Conservation (phyloP, 2,888 invertebrate genomes). For the Meiosimyza platycephala region DNA sequence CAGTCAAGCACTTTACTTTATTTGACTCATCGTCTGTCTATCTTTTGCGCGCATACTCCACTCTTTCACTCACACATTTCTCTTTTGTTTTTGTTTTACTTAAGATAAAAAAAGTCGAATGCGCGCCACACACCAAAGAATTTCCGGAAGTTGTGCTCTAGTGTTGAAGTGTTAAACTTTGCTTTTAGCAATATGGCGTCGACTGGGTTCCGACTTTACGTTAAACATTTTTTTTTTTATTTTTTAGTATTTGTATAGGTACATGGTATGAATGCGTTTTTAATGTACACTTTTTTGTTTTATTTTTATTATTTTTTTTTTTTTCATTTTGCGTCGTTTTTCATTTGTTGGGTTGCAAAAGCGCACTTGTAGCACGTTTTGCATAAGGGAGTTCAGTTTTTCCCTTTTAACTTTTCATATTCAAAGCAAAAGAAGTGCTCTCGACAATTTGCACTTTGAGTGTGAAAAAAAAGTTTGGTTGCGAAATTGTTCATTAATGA, state of each 20-base stretch:
- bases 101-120: background rate
- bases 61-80: background rate
- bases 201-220: background rate
- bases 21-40: background rate
- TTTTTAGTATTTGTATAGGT: too few relatives aligned
- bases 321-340: background rate
- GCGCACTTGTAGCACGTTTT: slow-evolving; percentile 18
- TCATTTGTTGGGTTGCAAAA: background rate
- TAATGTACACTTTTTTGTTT: slow-evolving; percentile 8
- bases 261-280: too few relatives aligned
- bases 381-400: too few relatives aligned
- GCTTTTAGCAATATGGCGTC: slow-evolving; percentile 35
- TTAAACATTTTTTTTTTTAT: too few relatives aligned
- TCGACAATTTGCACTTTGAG: too few relatives aligned
- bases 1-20: slow-evolving; percentile 10
- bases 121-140: slow-evolving; percentile 20
- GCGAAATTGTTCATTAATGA: too few relatives aligned
- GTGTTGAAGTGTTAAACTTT: slow-evolving; percentile 38
- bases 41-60: background rate
- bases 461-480: too few relatives aligned
- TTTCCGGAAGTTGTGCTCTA: slow-evolving; percentile 26
- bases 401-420: too few relatives aligned
- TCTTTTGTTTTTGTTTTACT: background rate
- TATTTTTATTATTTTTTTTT: background rate
- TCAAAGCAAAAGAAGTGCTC: too few relatives aligned